Evolutionary conservation across 1,140 invertebrate genomes (phyloP).

Genomic region (Cyphomyrmex costatus): DNA sequence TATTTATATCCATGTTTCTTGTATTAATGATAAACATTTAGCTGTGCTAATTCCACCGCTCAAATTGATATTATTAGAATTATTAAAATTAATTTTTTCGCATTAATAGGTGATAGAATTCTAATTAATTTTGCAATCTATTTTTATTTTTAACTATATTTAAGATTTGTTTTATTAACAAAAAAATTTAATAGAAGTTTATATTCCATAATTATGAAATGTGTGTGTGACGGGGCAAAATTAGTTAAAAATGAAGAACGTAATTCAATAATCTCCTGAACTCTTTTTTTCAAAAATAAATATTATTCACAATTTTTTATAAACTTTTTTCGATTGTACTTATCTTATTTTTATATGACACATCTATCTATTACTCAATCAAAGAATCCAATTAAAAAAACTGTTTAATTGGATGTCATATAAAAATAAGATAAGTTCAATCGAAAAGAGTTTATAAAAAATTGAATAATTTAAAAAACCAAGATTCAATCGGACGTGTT

Average conservation of each 20-base stretch:
- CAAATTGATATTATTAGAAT: constrained; percentile 18
- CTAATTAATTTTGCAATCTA: neutral
- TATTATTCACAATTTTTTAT: neutral
- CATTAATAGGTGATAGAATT: neutral
- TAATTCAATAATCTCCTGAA: neutral
- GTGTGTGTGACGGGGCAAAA: neutral
- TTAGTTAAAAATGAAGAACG: neutral
- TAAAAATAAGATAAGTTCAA: no score
- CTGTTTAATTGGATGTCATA: no score
- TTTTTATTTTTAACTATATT: neutral
- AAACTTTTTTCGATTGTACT: neutral
- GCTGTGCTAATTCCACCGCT: neutral
- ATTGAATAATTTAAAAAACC: neutral
- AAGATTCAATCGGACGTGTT: neutral
- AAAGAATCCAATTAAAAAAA: no score
- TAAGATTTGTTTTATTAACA: neutral
- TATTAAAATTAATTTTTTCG: neutral
- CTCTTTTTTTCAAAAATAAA: neutral
- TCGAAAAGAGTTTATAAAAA: no score
- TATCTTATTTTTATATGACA: neutral
- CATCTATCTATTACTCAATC: neutral
- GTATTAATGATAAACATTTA: neutral
- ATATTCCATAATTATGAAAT: neutral
- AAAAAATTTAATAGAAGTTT: constrained; percentile 3
- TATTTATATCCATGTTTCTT: neutral